A percentile compares a stretch with the other conserved stretches of the same genome.
These are phyloP conservation scores for Porites australiensis DNA, from an alignment of 64 coral and sea anemone species.

Conservation along the genomic window DNA sequence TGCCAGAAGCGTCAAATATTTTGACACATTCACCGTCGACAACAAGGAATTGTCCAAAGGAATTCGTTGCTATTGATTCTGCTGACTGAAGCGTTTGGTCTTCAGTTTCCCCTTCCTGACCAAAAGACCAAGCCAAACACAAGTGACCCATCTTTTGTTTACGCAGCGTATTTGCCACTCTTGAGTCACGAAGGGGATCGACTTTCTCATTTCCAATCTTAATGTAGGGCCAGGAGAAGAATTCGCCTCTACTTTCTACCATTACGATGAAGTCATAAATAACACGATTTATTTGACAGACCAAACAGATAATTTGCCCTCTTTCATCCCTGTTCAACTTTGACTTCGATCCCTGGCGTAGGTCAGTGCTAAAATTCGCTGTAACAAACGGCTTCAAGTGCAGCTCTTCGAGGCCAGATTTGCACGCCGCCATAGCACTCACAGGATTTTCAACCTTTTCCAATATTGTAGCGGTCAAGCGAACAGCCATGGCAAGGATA, in stretches of 20 bases:
- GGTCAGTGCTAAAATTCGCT: neutral
- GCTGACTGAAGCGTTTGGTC: neutral
- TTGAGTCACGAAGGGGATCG: neutral
- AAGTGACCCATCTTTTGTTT: neutral
- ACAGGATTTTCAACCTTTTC: neutral
- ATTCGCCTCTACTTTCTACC: neutral
- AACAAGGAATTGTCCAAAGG: conserved; percentile 2
- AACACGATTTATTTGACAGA: conserved; percentile 24
- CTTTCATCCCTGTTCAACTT: conserved; percentile 15
- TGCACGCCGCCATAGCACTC: neutral
- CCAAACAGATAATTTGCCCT: neutral
- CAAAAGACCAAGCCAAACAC: neutral
- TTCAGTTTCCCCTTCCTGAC: neutral
- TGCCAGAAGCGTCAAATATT: neutral
- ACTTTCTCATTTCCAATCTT: neutral
- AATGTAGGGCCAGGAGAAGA: neutral
- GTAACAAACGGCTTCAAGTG: neutral
- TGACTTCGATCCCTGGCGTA: neutral
- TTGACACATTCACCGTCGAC: neutral
- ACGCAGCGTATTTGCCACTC: neutral
- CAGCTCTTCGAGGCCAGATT: conserved; percentile 11
- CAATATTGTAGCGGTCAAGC: conserved; percentile 19
- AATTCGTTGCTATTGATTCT: neutral
- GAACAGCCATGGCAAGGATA: conserved; percentile 1
- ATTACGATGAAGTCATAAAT: neutral